Evolutionary conservation across 1,140 invertebrate species (phyloP).

Genomic region (Aphis craccivora): DNA sequence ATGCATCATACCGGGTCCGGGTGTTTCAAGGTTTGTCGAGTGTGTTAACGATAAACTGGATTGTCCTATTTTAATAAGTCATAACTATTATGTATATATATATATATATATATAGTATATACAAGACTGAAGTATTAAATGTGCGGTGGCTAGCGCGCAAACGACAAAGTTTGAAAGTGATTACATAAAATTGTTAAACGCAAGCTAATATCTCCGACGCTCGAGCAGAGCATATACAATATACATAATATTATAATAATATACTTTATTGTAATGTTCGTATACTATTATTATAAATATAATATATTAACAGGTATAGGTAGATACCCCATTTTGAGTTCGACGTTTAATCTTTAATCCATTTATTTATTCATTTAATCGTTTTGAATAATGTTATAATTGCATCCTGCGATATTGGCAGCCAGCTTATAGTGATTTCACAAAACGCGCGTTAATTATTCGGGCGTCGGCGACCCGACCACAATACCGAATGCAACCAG

Average conservation of each 20-base stretch:
- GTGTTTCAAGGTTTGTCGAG: constrained; percentile 12
- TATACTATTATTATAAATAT: background rate
- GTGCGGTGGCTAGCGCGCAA: background rate
- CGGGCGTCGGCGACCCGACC: background rate
- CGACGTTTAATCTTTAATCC: background rate
- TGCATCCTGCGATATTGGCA: background rate
- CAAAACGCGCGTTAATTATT: constrained; percentile 3
- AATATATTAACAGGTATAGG: background rate
- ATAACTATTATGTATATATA: background rate
- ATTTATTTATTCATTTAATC: background rate
- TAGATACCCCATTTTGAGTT: background rate
- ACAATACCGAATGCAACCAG: background rate
- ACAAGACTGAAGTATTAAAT: background rate
- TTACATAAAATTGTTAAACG: background rate
- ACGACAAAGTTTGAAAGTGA: constrained; percentile 35
- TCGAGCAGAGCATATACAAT: background rate
- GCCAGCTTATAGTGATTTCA: background rate
- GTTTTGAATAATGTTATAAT: background rate
- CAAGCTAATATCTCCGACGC: background rate
- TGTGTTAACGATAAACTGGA: background rate
- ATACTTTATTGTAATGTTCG: background rate
- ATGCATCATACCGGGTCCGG: background rate
- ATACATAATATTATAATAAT: background rate
- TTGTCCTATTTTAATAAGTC: background rate
- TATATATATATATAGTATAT: background rate